These are phyloP conservation scores for Bombycilla garrulus DNA, from an alignment of 2,113 vertebrate genomes.

Conservation along the genomic window DNA sequence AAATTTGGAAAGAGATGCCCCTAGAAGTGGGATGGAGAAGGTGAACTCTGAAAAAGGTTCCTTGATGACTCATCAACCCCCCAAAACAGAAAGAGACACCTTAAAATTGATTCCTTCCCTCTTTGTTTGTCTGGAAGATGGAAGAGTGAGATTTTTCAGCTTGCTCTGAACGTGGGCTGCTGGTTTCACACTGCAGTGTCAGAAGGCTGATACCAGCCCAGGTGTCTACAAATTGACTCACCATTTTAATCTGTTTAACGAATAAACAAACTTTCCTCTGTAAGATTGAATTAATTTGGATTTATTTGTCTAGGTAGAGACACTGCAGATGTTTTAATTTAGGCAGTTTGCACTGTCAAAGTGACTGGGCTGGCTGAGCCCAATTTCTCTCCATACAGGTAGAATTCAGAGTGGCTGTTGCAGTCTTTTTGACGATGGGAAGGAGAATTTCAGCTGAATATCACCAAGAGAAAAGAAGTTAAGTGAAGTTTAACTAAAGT, in stretches of 20 bases:
- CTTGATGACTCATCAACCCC: background rate
- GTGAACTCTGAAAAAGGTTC: background rate
- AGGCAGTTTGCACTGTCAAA: constrained; percentile 2
- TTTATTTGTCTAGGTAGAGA: constrained; percentile 47
- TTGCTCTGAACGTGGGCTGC: background rate
- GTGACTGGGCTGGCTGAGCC: background rate
- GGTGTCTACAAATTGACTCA: constrained; percentile 32
- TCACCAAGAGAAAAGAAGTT: background rate
- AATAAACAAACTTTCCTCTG: constrained; percentile 46
- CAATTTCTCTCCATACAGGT: background rate
- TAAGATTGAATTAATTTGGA: constrained; percentile 45
- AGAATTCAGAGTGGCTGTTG: background rate
- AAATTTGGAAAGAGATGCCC: background rate
- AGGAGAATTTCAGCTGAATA: constrained; percentile 21
- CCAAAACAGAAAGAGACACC: background rate
- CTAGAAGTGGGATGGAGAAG: background rate
- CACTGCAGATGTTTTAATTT: constrained; percentile 46
- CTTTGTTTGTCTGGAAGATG: constrained; percentile 35
- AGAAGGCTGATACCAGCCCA: background rate
- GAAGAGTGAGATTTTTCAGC: background rate
- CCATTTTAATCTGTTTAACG: constrained; percentile 40
- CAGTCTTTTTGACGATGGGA: background rate
- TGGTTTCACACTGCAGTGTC: background rate
- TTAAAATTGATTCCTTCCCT: constrained; percentile 20
- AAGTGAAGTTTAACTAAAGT: constrained; percentile 18